Evolutionary conservation across 35 echinoderm and acorn worm genomes (phyloP), one percentile per base, ranked within the genome.

Genomic region (Lytechinus pictus): DNA sequence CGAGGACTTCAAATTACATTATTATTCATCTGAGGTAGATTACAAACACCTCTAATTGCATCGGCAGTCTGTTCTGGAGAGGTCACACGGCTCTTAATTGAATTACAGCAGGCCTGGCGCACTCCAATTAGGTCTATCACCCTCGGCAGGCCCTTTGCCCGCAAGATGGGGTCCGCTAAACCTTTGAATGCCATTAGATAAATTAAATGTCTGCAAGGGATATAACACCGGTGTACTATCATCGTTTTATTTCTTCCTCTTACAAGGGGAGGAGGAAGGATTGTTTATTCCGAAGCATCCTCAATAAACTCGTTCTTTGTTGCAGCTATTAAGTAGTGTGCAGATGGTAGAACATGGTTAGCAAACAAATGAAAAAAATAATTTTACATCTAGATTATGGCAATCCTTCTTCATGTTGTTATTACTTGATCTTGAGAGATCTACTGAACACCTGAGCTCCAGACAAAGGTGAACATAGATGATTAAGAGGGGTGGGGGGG

Each of bases 1-100:
- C 66, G 66, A 79, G 66, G 66, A 79, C 66, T 79, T 79, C 66
- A 90, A 90, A 90, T 90, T 90, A 9, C 88, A 90, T 90, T 90
- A 90, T 52, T 90, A 90, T 90, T 90, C 88, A 90, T 90, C 52
- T 52, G 16, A n/a, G 88, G 88, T 90, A 90, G 88, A 90, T 90
- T 90, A 90, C 88, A 8, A 44, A 54, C 88, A 90, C 88, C 52
- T 90, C 88, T 90, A 52, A 90, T 33, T 90, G 52, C 28, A 14
- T 90, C 88, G 28, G 88, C 52, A 90, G 52, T 52, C 88, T 90
- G 28, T 44, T 33, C 14, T 4, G 16, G 10, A 90, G 88, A 90
- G 88, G 88, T 90, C 88, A 90, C 10, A 33, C 28, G 8, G 88
- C 10, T 90, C 28, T 90, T 90, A 90, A 90, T 90, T 90, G 88